These are phyloP conservation scores for Casuarius casuarius DNA, from an alignment of 2,113 vertebrate genomes.

Conservation along the genomic window DNA sequence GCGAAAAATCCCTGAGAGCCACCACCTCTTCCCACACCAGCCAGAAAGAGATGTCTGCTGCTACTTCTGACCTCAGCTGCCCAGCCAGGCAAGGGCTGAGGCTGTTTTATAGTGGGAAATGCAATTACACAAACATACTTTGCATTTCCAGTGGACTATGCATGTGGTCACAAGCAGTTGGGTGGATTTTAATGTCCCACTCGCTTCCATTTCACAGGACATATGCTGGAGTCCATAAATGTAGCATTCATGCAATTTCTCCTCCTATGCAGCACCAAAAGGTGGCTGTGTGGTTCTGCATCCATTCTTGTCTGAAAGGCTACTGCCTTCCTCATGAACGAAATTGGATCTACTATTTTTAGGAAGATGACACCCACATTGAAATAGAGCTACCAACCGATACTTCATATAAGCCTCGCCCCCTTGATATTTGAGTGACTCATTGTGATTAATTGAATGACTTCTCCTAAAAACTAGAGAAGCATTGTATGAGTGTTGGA, in stretches of 20 bases:
- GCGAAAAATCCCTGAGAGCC: background rate
- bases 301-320: background rate
- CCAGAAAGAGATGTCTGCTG: background rate
- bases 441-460: background rate
- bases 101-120: constrained; percentile 49
- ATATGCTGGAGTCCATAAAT: constrained; percentile 49
- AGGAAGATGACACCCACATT: background rate
- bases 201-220: constrained; percentile 16
- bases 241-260: background rate
- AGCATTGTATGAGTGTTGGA: background rate
- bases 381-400: background rate
- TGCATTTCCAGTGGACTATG: constrained; percentile 48
- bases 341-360: background rate
- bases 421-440: background rate
- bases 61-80: constrained; percentile 3
- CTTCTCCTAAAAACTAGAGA: background rate
- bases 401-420: background rate
- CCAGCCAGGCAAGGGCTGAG: background rate
- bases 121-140: constrained; percentile 60
- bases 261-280: background rate
- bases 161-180: constrained; percentile 55
- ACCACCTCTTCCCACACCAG: background rate
- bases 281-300: background rate
- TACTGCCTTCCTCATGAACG: background rate
- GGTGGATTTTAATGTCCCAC: constrained; percentile 62